These are phyloP conservation scores for Brachionus angularis DNA, from an alignment of 1,140 invertebrate genomes.

Conservation along the genomic window DNA sequence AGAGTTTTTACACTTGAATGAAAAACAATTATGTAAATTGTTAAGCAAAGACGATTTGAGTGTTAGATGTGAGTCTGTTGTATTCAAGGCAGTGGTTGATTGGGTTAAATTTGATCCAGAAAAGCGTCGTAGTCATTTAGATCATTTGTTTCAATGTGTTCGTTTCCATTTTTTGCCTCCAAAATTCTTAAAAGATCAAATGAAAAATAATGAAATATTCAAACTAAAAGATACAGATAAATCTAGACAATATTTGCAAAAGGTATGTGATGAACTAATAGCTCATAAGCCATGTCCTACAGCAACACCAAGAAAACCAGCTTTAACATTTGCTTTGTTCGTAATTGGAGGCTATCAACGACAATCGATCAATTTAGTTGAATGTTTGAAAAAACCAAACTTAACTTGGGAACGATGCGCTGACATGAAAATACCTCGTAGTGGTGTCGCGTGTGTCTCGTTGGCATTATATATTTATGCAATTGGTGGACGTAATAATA, in stretches of 20 bases:
- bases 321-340: conserved; percentile 31
- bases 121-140: conserved; percentile 74
- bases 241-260: conserved; percentile 32
- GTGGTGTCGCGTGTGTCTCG: conserved; percentile 68
- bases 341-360: conserved; percentile 76
- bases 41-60: conserved; percentile 82
- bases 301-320: conserved; percentile 16
- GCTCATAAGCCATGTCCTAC: conserved; percentile 37
- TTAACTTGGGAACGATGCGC: conserved; percentile 74
- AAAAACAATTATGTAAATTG: conserved; percentile 70
- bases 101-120: conserved; percentile 84
- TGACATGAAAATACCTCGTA: conserved; percentile 73
- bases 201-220: conserved; percentile 81
- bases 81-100: conserved; percentile 74
- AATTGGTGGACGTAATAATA: conserved; percentile 82
- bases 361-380: conserved; percentile 76
- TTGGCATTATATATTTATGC: conserved; percentile 73
- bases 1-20: conserved; percentile 77
- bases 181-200: conserved; percentile 80
- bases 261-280: conserved; percentile 30
- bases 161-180: conserved; percentile 86
- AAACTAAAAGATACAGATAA: conserved; percentile 54
- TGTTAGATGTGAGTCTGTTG: conserved; percentile 81
- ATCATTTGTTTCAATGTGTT: conserved; percentile 76
- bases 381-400: conserved; percentile 79